Conservation (phyloP, 2,113 vertebrate species). For the Elephantulus edwardii region DNA sequence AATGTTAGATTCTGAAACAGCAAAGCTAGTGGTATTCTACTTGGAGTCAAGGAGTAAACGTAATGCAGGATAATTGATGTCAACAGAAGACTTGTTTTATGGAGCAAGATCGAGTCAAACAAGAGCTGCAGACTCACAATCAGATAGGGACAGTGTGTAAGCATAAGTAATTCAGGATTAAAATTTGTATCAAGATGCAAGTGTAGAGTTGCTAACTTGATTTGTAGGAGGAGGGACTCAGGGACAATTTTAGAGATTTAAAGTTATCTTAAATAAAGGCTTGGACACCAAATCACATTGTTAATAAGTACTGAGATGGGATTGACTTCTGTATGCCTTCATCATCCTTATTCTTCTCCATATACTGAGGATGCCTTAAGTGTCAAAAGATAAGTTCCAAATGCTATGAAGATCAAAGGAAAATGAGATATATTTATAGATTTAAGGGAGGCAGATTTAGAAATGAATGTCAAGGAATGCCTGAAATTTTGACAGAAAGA, state of each 20-base stretch:
- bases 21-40: neutral
- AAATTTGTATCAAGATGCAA: neutral
- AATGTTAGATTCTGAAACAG: neutral
- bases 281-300: neutral
- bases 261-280: no score
- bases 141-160: neutral
- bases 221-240: neutral
- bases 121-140: neutral
- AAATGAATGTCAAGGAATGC: neutral
- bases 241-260: neutral
- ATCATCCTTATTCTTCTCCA: neutral
- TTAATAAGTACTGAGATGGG: neutral
- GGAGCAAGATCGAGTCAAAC: neutral
- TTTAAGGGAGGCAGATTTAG: neutral
- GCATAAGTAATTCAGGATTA: neutral
- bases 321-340: neutral
- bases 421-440: neutral
- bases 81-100: neutral
- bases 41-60: neutral
- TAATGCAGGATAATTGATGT: fast-evolving
- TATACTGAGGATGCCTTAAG: neutral
- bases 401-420: neutral
- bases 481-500: neutral
- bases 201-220: neutral
- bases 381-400: neutral